phyloP scores from a whole-genome alignment of 2,888 invertebrate species.

The Meghimatium bilineatum region DNA sequence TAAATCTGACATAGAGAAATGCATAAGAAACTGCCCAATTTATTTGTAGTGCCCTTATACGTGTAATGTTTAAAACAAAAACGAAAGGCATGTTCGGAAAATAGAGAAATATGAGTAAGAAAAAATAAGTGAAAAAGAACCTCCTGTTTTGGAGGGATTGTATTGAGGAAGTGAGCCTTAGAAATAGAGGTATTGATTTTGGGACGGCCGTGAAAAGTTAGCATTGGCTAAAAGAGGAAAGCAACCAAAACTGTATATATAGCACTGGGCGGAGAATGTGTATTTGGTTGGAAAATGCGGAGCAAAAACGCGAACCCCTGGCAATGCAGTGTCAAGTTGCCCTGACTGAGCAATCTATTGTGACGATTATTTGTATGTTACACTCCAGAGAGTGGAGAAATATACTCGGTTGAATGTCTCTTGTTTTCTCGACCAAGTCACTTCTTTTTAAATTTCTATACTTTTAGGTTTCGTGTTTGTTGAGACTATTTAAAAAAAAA shows the following conservation, averaged over 20 bases:
- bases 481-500: no score
- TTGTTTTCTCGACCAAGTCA: no score
- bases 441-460: no score
- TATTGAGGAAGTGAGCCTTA: not conserved
- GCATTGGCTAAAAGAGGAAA: not conserved
- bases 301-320: not conserved
- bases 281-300: conserved; percentile 6
- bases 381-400: not conserved
- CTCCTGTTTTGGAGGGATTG: not conserved
- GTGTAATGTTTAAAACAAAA: not conserved
- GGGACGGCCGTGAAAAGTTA: conserved; percentile 2
- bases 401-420: no score
- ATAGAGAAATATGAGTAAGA: not conserved
- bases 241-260: not conserved
- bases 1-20: not conserved
- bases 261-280: not conserved
- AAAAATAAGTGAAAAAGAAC: not conserved
- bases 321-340: conserved; percentile 5
- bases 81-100: conserved; percentile 15
- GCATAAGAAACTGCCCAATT: not conserved
- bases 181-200: conserved; percentile 21
- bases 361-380: not conserved
- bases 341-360: not conserved
- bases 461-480: no score
- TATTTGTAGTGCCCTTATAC: conserved; percentile 2